These are phyloP conservation scores for Edolisoma coerulescens DNA, from an alignment of 2,113 vertebrate genomes.

Conservation along the genomic window DNA sequence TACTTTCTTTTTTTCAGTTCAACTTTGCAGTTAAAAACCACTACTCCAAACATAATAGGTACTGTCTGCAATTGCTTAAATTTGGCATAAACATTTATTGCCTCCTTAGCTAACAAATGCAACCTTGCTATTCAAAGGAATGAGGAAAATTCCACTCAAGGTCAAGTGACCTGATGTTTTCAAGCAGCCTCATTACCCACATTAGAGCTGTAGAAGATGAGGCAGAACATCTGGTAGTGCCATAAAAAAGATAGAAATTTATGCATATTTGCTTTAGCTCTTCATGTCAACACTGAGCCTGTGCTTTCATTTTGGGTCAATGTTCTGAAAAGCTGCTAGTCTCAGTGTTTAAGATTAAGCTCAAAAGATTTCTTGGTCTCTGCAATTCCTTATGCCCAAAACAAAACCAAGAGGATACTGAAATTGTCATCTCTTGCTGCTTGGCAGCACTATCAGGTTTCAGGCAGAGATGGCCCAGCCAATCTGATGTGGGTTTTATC, in stretches of 20 bases:
- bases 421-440: neutral
- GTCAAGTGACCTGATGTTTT: conserved; percentile 51
- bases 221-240: conserved; percentile 44
- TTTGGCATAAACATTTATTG: conserved; percentile 58
- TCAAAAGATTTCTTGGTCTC: conserved; percentile 2
- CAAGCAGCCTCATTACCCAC: conserved; percentile 43
- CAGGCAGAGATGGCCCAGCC: neutral
- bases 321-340: neutral
- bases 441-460: neutral
- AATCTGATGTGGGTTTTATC: neutral
- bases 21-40: conserved; percentile 23
- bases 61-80: conserved; percentile 45
- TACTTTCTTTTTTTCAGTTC: neutral
- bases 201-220: conserved; percentile 15
- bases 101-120: conserved; percentile 16
- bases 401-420: neutral
- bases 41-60: conserved; percentile 10
- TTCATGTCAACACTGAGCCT: neutral
- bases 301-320: neutral
- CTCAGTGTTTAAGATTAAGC: neutral
- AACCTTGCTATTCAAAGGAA: neutral
- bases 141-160: conserved; percentile 45
- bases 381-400: neutral
- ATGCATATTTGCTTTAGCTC: conserved; percentile 14
- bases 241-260: conserved; percentile 35